Evolutionary conservation across 2,888 invertebrate species (phyloP).

Genomic region (Fissipunctia ypsillon): DNA sequence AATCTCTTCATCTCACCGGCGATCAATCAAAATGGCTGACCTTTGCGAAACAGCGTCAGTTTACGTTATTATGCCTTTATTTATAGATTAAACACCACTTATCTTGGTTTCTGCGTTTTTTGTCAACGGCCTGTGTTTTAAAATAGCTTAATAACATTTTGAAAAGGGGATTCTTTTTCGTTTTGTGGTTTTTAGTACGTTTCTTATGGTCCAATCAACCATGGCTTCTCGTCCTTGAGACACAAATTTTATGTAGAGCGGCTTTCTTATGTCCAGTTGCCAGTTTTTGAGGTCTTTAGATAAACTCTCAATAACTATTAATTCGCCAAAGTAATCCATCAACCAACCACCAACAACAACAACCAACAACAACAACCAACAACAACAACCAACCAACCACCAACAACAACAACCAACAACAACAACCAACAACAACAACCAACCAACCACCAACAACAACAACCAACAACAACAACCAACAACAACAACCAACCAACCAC

Average conservation of each 20-base stretch:
- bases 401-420: too few relatives aligned
- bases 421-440: too few relatives aligned
- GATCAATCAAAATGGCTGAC: slow-evolving; percentile 63
- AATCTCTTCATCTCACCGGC: slow-evolving; percentile 59
- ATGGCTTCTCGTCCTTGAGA: neutral
- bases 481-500: too few relatives aligned
- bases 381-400: too few relatives aligned
- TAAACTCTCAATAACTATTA: neutral
- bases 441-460: too few relatives aligned
- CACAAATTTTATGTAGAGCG: neutral
- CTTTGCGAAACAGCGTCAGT: slow-evolving; percentile 54
- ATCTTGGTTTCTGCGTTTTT: slow-evolving; percentile 23
- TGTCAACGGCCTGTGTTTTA: slow-evolving; percentile 38
- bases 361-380: too few relatives aligned
- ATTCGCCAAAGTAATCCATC: neutral
- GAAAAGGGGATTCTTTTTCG: neutral
- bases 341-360: too few relatives aligned
- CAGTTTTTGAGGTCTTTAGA: neutral
- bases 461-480: too few relatives aligned
- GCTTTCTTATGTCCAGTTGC: neutral
- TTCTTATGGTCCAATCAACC: neutral
- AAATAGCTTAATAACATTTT: slow-evolving; percentile 34
- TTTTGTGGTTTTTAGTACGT: slow-evolving; percentile 4
- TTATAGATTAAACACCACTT: slow-evolving; percentile 57
- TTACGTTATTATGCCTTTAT: slow-evolving; percentile 52